Conservation (phyloP, 2,888 invertebrate species). For the Stegophylla sp. region DNA sequence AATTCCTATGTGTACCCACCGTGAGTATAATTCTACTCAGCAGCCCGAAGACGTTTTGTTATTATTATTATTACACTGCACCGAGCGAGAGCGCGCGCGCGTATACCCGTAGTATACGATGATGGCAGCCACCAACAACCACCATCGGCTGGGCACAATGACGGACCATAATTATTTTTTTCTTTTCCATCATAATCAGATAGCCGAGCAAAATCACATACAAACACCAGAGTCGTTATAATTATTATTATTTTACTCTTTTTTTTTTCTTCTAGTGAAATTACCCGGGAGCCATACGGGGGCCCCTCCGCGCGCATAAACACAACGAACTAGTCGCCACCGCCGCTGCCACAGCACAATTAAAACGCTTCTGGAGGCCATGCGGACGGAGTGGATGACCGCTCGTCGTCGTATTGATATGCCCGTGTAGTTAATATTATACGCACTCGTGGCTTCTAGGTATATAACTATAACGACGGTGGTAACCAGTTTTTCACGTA, state of each 20-base stretch:
- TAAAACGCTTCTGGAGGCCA: slow-evolving; percentile 59
- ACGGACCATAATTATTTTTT: slow-evolving; percentile 41
- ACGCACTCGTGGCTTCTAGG: slow-evolving; percentile 54
- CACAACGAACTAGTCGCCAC: slow-evolving; percentile 31
- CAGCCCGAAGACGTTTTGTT: slow-evolving; percentile 50
- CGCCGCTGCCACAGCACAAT: slow-evolving; percentile 32
- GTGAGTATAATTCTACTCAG: not conserved
- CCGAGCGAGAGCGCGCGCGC: too few species aligned
- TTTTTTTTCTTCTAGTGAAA: slow-evolving; percentile 19
- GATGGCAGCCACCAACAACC: slow-evolving; percentile 9
- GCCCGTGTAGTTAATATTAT: slow-evolving; percentile 47
- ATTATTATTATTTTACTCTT: slow-evolving; percentile 45
- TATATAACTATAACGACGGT: slow-evolving; percentile 53
- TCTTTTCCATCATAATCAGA: slow-evolving; percentile 46
- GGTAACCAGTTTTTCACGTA: slow-evolving; percentile 55
- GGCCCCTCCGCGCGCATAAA: slow-evolving; percentile 13
- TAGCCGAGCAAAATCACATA: slow-evolving; percentile 49
- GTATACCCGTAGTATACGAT: too few species aligned
- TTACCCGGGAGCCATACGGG: slow-evolving; percentile 53
- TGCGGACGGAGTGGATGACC: slow-evolving; percentile 53
- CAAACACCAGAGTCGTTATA: slow-evolving; percentile 54
- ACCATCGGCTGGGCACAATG: too few species aligned
- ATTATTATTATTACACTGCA: slow-evolving; percentile 19
- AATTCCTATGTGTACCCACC: slow-evolving; percentile 45
- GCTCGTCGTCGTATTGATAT: slow-evolving; percentile 49